phyloP scores from a whole-genome alignment of 2,797 vertebrate genomes.

The Danio tinwini region DNA sequence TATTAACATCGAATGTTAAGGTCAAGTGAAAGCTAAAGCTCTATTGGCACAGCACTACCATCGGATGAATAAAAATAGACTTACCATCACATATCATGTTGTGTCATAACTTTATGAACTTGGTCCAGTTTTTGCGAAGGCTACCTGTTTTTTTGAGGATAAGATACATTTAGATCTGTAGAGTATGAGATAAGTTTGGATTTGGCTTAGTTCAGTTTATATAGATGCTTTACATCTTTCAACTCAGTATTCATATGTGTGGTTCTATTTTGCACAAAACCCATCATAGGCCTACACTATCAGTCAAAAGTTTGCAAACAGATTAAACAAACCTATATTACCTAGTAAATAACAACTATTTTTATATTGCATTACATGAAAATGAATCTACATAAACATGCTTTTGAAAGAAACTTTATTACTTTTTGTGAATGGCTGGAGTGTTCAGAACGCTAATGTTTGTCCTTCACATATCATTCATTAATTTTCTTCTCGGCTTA shows the following conservation, averaged over 20 bases:
- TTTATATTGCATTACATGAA: no score
- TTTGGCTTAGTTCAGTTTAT: not conserved
- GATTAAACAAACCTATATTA: not conserved
- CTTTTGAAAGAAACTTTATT: not conserved
- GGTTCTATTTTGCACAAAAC: not conserved
- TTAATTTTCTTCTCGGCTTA: no score
- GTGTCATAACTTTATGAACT: not conserved
- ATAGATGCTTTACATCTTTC: not conserved
- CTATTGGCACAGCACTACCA: not conserved
- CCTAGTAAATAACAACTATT: not conserved
- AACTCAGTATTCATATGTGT: not conserved
- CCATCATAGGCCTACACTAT: not conserved
- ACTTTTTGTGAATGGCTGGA: not conserved
- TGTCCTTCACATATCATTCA: no score
- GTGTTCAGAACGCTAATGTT: no score
- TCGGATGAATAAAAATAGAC: constrained; percentile 34
- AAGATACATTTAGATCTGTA: not conserved
- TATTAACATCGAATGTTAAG: constrained; percentile 11
- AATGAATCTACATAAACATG: no score
- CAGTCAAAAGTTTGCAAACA: not conserved
- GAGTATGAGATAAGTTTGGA: not conserved
- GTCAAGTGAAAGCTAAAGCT: constrained; percentile 26
- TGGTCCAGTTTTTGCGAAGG: constrained; percentile 11
- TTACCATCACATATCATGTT: not conserved
- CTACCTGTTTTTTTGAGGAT: not conserved